Evolutionary conservation across 1,140 invertebrate species (phyloP), one percentile per base, ranked within the genome.

Genomic region (Temnothorax longispinosus): DNA sequence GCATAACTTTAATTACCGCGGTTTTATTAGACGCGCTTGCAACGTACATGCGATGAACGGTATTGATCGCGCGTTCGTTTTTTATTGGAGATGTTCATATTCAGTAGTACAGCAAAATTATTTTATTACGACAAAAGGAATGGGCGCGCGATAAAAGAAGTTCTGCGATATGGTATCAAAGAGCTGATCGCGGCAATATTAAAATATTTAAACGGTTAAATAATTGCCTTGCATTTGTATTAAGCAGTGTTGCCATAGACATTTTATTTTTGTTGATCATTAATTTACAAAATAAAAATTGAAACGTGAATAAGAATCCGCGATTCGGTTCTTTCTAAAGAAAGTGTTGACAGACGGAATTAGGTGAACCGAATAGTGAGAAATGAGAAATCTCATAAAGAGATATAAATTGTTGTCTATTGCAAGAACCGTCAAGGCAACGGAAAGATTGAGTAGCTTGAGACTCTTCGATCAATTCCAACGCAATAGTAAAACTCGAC

Each of bases 361-460:
- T 47, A 35, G 11, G 74, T 38, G 27, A 72, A 44, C 10, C 38
- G 38, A 44, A 44, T 15, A n/a, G 6, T 44, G 18, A n/a, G 8
- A 60, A 74, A 38, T 56, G 11, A 27, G 8, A 58, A 72, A 58
- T 60, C 32, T 58, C 7, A 82, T 60, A 82, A 41, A 74, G 47
- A 47, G 21, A 47, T 74, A 50, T 21, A 82, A 58, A 74, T 72
- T 72, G 78, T 54, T 35, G 35, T 81, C 69, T 27, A 58, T 38
- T 21, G 54, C 38, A 21, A 58, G n/a, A 81, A 69, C 35, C 15
- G 62, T 69, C 32, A 13, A 69, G 3, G 38, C 47, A 38, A 47
- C 2, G 41, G 41, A 15, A 74, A 60, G 67, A 82, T 74, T 82
- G 67, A 72, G 18, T 74, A 74, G 54, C 58, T 74, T 38, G 38